Conservation (phyloP, 2,888 invertebrate species). For the Chydorus sphaericus region DNA sequence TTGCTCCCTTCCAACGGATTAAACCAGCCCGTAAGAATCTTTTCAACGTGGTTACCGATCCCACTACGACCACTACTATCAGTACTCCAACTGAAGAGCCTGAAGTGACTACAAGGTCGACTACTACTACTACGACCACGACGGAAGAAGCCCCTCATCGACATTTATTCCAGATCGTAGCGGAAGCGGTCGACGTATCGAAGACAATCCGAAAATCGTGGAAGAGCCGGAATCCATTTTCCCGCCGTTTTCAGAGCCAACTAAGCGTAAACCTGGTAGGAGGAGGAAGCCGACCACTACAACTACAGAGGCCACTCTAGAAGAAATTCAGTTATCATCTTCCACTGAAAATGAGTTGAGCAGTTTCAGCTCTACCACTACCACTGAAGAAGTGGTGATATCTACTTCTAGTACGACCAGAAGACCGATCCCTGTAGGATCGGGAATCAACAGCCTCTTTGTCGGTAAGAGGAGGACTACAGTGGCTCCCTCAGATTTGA, state of each 20-base stretch:
- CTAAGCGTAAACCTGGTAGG: background rate
- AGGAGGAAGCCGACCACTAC: background rate
- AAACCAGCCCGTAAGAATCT: background rate
- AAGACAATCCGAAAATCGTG: background rate
- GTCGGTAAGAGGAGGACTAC: no score
- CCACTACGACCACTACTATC: background rate
- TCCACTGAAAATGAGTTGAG: background rate
- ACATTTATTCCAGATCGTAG: background rate
- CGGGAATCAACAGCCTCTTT: no score
- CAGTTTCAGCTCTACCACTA: no score
- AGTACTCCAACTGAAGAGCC: background rate
- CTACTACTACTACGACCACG: background rate
- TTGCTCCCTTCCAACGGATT: background rate
- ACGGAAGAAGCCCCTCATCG: background rate
- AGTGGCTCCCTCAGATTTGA: no score
- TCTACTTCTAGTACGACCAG: background rate
- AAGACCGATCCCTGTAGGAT: background rate
- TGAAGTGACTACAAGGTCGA: background rate
- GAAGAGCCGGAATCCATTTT: no score
- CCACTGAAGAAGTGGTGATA: background rate
- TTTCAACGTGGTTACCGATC: background rate
- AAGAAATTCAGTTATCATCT: background rate
- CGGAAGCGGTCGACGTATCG: background rate
- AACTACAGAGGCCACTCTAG: background rate
- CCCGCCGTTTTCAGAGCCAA: no score